Percentiles rank a stretch among this genome's conserved stretches.
These are phyloP conservation scores for Bos indicus DNA, from an alignment of 2,113 vertebrate genomes.

Conservation along the genomic window DNA sequence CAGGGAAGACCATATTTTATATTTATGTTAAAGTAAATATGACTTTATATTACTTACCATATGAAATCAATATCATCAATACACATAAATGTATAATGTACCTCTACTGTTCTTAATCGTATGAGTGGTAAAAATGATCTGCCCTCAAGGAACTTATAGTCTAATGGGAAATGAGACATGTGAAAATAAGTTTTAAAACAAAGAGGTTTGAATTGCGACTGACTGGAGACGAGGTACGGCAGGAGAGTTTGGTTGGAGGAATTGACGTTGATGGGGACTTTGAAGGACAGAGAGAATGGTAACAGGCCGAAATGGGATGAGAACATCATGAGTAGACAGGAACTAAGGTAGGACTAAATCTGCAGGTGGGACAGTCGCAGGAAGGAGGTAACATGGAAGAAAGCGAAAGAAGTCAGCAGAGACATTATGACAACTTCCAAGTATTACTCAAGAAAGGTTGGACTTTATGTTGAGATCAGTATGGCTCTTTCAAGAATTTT, in stretches of 20 bases:
- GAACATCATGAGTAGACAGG: accelerated
- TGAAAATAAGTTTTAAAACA: too few relatives aligned
- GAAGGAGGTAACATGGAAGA: accelerated
- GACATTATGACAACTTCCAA: accelerated
- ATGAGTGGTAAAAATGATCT: not conserved
- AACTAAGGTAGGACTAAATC: accelerated
- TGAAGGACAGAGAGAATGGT: not conserved
- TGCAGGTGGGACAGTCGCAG: accelerated
- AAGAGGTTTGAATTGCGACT: not conserved
- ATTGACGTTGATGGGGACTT: too few relatives aligned
- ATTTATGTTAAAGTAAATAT: not conserved
- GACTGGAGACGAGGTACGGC: not conserved
- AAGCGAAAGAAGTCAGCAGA: accelerated
- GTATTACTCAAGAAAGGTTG: accelerated
- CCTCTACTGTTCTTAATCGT: not conserved
- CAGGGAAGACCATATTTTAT: not conserved
- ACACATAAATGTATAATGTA: not conserved
- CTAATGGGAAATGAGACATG: not conserved
- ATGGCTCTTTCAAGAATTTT: not conserved
- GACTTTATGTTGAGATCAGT: accelerated
- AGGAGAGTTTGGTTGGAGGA: not conserved
- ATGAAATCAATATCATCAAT: not conserved
- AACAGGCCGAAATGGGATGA: accelerated
- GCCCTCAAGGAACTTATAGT: not conserved
- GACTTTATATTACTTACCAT: not conserved